Evolutionary conservation across 2,113 vertebrate species (phyloP).

Genomic region (Bolborhynchus lineola): DNA sequence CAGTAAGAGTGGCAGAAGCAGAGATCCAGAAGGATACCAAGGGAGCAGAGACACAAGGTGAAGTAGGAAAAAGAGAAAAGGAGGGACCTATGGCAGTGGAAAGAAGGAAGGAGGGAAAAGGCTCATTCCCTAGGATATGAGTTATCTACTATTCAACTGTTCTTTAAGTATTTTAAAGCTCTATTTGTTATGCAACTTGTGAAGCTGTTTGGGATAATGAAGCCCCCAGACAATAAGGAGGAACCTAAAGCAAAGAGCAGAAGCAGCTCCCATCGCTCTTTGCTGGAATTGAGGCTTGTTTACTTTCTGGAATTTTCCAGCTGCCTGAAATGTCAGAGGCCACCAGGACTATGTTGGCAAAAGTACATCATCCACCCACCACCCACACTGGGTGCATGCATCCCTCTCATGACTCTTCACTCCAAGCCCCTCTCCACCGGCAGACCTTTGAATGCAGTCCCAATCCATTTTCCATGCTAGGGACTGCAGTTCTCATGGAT

Average conservation of each 20-base stretch:
- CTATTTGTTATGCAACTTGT: conserved; percentile 33
- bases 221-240: neutral
- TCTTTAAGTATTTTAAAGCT: conserved; percentile 15
- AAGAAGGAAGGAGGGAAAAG: neutral
- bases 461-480: neutral
- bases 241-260: neutral
- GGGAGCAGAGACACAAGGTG: neutral
- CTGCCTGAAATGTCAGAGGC: conserved; percentile 56
- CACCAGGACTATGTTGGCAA: neutral
- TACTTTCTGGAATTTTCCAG: neutral
- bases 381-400: neutral
- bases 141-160: neutral
- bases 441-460: neutral
- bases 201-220: conserved; percentile 17
- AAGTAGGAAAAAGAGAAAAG: neutral
- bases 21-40: neutral
- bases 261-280: conserved; percentile 39
- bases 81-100: neutral
- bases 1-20: neutral
- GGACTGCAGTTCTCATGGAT: rapidly evolving
- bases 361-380: neutral
- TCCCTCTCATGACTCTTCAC: neutral
- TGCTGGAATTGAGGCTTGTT: conserved; percentile 39
- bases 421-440: too few relatives aligned
- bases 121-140: neutral